Evolutionary conservation across 2,797 vertebrate genomes (phyloP).

Genomic region (Clarias laeviceps): DNA sequence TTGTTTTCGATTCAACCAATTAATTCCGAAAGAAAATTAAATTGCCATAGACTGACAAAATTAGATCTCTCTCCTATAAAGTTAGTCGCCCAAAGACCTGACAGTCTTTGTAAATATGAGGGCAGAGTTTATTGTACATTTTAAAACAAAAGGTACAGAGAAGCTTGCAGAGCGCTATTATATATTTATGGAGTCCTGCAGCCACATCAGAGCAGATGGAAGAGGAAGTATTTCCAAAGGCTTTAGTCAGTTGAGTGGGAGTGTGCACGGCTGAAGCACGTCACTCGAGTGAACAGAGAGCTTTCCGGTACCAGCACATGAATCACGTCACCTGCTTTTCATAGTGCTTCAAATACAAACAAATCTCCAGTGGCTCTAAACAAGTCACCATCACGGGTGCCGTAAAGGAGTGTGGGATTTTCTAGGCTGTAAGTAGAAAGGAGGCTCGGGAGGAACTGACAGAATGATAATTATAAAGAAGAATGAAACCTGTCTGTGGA

Average conservation of each 20-base stretch:
- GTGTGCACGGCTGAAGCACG: conserved; percentile 35
- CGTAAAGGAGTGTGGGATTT: conserved; percentile 1
- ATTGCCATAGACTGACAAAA: neutral
- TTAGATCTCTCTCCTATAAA: neutral
- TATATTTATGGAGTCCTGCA: neutral
- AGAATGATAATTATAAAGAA: conserved; percentile 4
- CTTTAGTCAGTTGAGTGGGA: neutral
- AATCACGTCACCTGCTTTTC: conserved; percentile 48
- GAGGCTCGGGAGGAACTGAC: conserved; percentile 4
- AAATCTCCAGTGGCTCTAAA: conserved; percentile 51
- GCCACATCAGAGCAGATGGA: conserved; percentile 7
- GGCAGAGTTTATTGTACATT: neutral
- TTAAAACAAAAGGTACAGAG: neutral
- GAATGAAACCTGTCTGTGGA: conserved; percentile 7
- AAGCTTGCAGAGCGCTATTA: neutral
- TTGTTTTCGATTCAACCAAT: neutral
- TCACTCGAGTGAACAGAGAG: conserved; percentile 49
- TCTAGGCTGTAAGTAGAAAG: neutral
- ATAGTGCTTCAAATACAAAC: conserved; percentile 52
- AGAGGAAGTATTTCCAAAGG: neutral
- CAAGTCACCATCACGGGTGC: conserved; percentile 33
- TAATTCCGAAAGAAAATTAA: neutral
- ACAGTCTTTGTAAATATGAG: neutral
- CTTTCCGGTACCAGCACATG: conserved; percentile 44
- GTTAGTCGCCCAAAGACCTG: neutral